phyloP scores from a whole-genome alignment of 2,113 vertebrate species.

The Onychostruthus taczanowskii region DNA sequence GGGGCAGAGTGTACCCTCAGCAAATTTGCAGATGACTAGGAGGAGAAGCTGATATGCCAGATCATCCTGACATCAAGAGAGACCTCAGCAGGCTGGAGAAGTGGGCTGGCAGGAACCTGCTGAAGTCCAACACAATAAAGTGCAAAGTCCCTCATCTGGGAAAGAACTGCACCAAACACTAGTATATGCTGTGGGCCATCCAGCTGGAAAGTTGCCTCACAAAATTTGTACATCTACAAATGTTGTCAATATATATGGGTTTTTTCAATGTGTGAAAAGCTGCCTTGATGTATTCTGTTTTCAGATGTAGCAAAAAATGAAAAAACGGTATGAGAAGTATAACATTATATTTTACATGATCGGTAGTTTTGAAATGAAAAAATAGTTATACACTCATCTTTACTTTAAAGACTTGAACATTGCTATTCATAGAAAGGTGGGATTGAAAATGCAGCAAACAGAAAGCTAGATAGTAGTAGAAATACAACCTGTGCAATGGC shows the following conservation, averaged over 20 bases:
- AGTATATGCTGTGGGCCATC: neutral
- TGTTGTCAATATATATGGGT: neutral
- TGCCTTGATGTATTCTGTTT: neutral
- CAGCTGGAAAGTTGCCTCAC: neutral
- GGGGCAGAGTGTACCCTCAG: too few species aligned
- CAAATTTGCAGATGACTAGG: neutral
- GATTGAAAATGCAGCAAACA: constrained; percentile 8
- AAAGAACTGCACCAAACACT: neutral
- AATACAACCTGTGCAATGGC: neutral
- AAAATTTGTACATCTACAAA: neutral
- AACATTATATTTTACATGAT: neutral
- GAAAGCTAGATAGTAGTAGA: constrained; percentile 17
- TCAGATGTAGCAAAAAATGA: neutral
- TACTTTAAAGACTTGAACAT: constrained; percentile 7
- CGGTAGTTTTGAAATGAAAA: neutral
- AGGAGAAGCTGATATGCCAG: neutral
- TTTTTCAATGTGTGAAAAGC: neutral
- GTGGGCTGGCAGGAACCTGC: neutral
- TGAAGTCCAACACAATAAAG: neutral
- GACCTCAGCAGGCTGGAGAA: neutral
- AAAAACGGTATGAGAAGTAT: neutral
- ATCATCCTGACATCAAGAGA: neutral
- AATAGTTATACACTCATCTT: neutral
- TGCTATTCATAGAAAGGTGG: constrained; percentile 1
- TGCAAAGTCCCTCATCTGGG: neutral